Percentiles rank a stretch among this genome's conserved stretches.
phyloP scores from a whole-genome alignment of 1,140 invertebrate genomes.

The Semibalanus balanoides region DNA sequence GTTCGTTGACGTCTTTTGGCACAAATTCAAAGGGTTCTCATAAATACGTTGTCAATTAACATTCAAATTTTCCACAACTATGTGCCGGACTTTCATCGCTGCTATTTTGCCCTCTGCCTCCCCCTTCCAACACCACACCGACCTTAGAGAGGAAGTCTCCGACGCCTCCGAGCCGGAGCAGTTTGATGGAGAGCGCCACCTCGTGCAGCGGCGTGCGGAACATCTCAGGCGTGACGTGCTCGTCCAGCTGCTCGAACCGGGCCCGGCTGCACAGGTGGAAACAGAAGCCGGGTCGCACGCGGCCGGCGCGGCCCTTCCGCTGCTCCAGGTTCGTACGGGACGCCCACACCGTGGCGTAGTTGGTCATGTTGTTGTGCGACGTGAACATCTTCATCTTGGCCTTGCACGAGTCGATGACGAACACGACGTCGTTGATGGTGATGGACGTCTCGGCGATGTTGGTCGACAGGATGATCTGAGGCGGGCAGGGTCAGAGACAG shows the following conservation, averaged over 20 bases:
- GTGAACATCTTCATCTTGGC: conserved; percentile 91
- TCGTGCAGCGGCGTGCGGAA: conserved; percentile 90
- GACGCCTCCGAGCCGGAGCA: conserved; percentile 74
- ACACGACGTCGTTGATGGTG: conserved; percentile 93
- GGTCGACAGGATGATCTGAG: conserved; percentile 67
- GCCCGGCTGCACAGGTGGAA: conserved; percentile 72
- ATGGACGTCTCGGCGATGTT: conserved; percentile 91
- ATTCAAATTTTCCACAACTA: no score
- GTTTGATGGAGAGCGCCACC: conserved; percentile 64
- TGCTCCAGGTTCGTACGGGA: conserved; percentile 83
- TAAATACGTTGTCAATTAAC: no score
- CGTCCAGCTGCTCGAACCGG: conserved; percentile 58
- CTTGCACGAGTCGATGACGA: conserved; percentile 88
- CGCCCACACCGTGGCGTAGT: conserved; percentile 86
- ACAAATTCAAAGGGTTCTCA: no score
- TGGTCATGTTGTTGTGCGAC: conserved; percentile 89
- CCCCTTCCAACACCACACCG: no score
- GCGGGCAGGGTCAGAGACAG: conserved; percentile 6
- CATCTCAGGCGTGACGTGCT: conserved; percentile 89
- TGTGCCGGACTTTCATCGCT: no score
- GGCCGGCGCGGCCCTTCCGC: conserved; percentile 74
- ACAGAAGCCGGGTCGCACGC: conserved; percentile 71
- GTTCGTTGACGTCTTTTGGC: no score
- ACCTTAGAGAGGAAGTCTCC: conserved; percentile 77
- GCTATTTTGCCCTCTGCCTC: no score